These are phyloP conservation scores for Chlorospingus semifuscus DNA, from an alignment of 2,797 vertebrate genomes.

Conservation along the genomic window DNA sequence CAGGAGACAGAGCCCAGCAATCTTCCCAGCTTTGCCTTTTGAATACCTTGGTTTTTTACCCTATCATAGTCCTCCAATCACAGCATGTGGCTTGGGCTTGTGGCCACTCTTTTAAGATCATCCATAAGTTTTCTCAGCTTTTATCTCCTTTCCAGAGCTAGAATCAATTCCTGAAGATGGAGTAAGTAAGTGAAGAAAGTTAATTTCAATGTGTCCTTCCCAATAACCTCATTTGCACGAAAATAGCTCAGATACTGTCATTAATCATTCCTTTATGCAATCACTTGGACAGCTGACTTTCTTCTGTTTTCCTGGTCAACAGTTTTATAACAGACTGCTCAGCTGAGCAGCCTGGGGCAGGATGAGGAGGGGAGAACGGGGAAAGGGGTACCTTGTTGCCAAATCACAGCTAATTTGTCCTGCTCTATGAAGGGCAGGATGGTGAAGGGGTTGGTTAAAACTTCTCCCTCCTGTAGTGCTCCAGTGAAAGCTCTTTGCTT, in stretches of 20 bases:
- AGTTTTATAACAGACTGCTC: background rate
- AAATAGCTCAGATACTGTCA: conserved; percentile 30
- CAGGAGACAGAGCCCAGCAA: background rate
- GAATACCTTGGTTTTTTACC: background rate
- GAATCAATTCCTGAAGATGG: conserved; percentile 5
- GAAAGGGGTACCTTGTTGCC: background rate
- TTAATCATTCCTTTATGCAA: conserved; percentile 2
- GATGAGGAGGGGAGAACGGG: background rate
- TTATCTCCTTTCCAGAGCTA: background rate
- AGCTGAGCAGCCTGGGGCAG: background rate
- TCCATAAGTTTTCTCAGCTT: background rate
- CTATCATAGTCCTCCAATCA: background rate
- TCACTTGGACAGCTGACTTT: background rate
- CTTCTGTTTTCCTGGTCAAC: background rate
- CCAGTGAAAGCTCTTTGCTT: background rate
- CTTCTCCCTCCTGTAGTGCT: background rate
- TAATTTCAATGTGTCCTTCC: conserved; percentile 43
- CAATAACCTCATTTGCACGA: conserved; percentile 40
- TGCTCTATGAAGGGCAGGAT: background rate
- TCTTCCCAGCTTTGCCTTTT: background rate
- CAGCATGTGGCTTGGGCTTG: background rate
- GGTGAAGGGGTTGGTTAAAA: background rate
- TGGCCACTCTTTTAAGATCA: background rate
- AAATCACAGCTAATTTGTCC: background rate
- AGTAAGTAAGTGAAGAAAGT: conserved; percentile 15